Percentiles rank a stretch among this genome's conserved stretches.
phyloP scores from a whole-genome alignment of 1,140 invertebrate genomes.

The Littorina saxatilis region DNA sequence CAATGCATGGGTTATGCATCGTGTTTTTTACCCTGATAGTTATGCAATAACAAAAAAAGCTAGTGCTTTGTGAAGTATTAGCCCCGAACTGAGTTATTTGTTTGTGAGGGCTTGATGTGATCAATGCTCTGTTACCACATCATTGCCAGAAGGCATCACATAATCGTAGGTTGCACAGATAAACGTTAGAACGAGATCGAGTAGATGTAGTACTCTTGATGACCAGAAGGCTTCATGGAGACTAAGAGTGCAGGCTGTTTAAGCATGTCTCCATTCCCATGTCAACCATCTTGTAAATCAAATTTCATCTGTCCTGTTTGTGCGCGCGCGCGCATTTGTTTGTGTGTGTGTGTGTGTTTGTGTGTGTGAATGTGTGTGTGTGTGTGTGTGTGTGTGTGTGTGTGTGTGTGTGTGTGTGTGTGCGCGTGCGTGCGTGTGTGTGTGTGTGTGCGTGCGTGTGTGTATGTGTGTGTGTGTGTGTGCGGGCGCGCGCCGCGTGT shows the following conservation, averaged over 20 bases:
- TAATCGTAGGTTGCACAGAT: no score
- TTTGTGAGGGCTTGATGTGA: no score
- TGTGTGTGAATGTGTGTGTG: background rate
- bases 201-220: background rate
- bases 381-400: background rate
- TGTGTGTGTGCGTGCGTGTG: slow-evolving; percentile 2
- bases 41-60: no score
- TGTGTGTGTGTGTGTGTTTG: no score
- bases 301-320: background rate
- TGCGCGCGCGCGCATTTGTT: background rate
- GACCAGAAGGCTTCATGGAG: background rate
- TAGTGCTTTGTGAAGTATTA: no score
- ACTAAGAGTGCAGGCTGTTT: background rate
- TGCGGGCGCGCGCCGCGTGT: no score
- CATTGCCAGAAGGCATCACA: no score
- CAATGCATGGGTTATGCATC: no score
- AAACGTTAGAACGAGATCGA: no score
- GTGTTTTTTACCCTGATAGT: no score
- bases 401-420: background rate
- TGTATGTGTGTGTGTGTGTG: background rate
- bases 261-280: background rate
- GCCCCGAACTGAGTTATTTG: no score
- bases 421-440: background rate
- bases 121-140: no score
- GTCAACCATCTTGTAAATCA: background rate